Base-by-base conservation (phyloP, 2,113 vertebrate species). In the Gasterosteus nipponicus region DNA sequence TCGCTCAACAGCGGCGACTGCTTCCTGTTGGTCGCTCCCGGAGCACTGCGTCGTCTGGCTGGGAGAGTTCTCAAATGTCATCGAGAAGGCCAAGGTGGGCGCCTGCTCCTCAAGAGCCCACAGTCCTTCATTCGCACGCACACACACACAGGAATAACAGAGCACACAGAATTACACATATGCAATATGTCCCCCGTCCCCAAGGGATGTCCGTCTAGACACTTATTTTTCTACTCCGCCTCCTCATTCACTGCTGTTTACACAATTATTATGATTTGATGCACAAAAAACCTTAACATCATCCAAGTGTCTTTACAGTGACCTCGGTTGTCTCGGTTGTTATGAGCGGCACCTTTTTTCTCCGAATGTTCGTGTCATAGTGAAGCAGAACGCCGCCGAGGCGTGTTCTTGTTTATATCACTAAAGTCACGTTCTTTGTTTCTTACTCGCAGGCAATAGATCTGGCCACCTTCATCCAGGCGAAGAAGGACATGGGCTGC, bases 41-140 rank as follows among this genome's bases (percentile, higher is more conserved):
- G 96, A 96, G 71, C 90, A 93, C 80, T 99, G 98, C 88, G 95
- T 97, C 77, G 92, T 97, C 72, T 99, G 98, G 98, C 93, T 96
- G 0, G 98, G 98, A 89, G 97, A 99, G 91, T 99, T 98, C 83
- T 94, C 97, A n/a, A 99, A 99, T 29, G 96, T 98, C 90, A 98
- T 99, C 19, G 98, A 99, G 89, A 97, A 95, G 88, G 96, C 98
- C 0, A 99, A 98, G 95, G 97, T 97, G 83, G 83, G 94, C 39
- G 18, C 14, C 26, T 15, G 22, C 15, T 49, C 39, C 4, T 26
- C 22, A 26, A 26, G 22, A 26, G 22, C 22, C 22, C 22, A 26
- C 22, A 26, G 22, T 26, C 22, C 22, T 26, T 26, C 22, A 26
- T 26, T 26, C 22, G 1, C 22, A 26, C 22, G 22, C 22, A 26